Conservation (phyloP, 53 echinoderm and acorn worm species). For the Pentamera pediparva region DNA sequence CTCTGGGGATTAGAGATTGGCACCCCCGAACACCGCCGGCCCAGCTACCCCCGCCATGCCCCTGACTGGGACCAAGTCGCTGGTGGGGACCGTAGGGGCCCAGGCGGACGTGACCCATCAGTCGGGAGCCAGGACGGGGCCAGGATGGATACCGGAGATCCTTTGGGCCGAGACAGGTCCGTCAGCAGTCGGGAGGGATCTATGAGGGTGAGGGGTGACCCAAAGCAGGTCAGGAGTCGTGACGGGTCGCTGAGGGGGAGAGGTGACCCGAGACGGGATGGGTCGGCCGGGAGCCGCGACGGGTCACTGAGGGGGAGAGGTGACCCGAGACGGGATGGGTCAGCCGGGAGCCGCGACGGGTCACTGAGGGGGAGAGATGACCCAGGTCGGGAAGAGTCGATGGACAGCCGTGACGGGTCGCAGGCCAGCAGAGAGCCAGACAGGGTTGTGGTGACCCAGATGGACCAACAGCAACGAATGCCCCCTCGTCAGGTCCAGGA, state of each 20-base stretch:
- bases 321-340: not conserved
- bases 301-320: not conserved
- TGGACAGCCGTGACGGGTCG: not conserved
- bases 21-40: constrained; percentile 24
- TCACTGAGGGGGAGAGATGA: not conserved
- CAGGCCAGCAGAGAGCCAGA: constrained; percentile 11
- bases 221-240: not conserved
- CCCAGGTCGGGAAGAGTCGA: not conserved
- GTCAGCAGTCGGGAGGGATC: not conserved
- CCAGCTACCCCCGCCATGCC: constrained; percentile 31
- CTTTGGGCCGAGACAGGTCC: no score
- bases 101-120: constrained; percentile 17
- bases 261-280: not conserved
- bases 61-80: constrained; percentile 72
- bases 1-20: constrained; percentile 56
- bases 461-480: constrained; percentile 18
- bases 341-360: not conserved
- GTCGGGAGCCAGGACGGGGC: not conserved
- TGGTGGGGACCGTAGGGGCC: not conserved
- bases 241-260: not conserved
- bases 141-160: no score
- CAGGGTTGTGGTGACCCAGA: constrained; percentile 20
- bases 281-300: not conserved
- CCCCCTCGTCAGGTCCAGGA: constrained; percentile 25
- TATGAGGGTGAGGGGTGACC: no score